Evolutionary conservation across 2,888 invertebrate genomes (phyloP), one percentile per base, ranked within the genome.

Genomic region (Pediacus dermestoides): DNA sequence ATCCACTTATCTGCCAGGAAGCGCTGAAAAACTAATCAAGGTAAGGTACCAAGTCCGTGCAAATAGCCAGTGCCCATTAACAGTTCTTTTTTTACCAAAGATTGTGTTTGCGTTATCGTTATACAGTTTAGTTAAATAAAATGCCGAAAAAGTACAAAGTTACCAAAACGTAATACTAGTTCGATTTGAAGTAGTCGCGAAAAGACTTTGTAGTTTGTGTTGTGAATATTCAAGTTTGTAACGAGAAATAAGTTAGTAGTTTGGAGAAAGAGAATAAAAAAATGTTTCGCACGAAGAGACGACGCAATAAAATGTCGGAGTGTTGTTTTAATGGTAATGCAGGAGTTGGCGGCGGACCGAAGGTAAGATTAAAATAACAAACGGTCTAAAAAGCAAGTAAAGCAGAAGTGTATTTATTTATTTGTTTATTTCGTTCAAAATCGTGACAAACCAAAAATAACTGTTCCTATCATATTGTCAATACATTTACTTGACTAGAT

Each of bases 121-220:
- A 58, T 53, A 57, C 54, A 54, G 51, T 54, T 48, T n/a, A n/a
- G 46, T 45, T 54, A 55, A 55, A 57, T 52, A 54, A 55, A 57
- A 58, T 48, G 53, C 4, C 7, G 4, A 28, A 28, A 18, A 28
- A 13, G 12, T 28, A 9, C 8, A 11, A 28, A 50, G 54, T 47
- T 55, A 52, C 51, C 52, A 50, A 51, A 42, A 47, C 50, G 48
- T 47, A 44, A 46, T 45, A 39, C n/a, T 55, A 54, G 55, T 57
- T 57, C 52, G 52, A 52, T 48, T 53, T 28, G 8, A 14, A 28
- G 43, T 46, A 56, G 58, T 60, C 58, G 53, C 66, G 66, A 62
- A 65, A 61, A 55, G 67, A 65, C 63, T 55, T 55, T 57, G 67
- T 68, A 68, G 68, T 68, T 67, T 66, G 67, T 68, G 68, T 64